phyloP scores from a whole-genome alignment of 2,113 vertebrate genomes.

The Microcebus jonahi region DNA sequence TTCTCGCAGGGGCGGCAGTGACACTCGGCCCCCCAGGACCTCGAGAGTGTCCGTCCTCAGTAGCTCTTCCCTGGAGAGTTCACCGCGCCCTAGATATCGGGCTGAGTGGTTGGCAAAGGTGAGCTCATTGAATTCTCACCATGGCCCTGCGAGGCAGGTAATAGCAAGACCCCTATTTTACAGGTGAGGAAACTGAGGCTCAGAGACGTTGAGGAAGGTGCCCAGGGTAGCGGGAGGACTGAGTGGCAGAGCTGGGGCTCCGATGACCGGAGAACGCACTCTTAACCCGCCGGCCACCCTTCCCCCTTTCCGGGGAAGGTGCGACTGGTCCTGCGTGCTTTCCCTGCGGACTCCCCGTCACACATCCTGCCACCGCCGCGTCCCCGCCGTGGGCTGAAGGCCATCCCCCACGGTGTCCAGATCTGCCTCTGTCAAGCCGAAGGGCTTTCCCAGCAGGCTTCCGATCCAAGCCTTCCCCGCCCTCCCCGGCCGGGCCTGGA shows the following conservation, averaged over 20 bases:
- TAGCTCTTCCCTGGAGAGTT: not conserved
- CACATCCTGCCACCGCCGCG: rapidly evolving
- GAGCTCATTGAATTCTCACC: not conserved
- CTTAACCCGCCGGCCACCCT: too few species aligned
- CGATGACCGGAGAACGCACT: rapidly evolving
- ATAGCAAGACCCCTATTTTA: not conserved
- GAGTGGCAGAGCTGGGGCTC: not conserved
- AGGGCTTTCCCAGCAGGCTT: not conserved
- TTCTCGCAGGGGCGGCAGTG: not conserved
- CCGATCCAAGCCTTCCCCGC: not conserved
- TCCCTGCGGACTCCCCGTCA: rapidly evolving
- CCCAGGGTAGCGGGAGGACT: not conserved
- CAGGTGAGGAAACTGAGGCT: not conserved
- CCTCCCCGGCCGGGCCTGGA: not conserved
- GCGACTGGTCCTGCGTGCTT: rapidly evolving
- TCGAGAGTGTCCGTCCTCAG: rapidly evolving
- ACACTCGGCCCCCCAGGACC: not conserved
- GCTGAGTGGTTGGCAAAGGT: not conserved
- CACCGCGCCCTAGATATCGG: rapidly evolving
- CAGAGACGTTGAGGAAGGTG: not conserved
- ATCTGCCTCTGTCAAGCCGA: not conserved
- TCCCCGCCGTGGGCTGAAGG: rapidly evolving
- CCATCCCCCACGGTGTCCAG: rapidly evolving
- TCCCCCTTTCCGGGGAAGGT: not conserved
- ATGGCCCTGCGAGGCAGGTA: not conserved